phyloP scores from a whole-genome alignment of 2,113 vertebrate genomes.

The Vidua chalybeata region DNA sequence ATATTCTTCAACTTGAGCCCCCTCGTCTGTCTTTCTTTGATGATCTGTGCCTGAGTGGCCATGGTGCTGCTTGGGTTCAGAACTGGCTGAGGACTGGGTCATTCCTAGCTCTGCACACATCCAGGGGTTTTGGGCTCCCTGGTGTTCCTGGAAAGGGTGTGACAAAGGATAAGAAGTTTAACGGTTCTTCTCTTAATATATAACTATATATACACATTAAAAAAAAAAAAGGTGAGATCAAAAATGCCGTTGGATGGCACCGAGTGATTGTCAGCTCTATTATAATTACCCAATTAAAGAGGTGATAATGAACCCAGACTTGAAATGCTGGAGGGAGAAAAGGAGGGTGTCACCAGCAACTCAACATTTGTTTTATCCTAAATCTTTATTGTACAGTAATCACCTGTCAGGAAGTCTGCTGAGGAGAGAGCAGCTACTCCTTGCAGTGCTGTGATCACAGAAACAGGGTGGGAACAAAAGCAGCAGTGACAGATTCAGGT shows the following conservation, averaged over 20 bases:
- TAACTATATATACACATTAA: not conserved
- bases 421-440: not conserved
- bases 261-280: conserved; percentile 49
- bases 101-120: not conserved
- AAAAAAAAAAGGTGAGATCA: not conserved
- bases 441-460: conserved; percentile 36
- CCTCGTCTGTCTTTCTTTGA: not conserved
- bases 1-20: not conserved
- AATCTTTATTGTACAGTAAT: conserved; percentile 53
- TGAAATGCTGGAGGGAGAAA: conserved; percentile 46
- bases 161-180: not conserved
- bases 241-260: conserved; percentile 25
- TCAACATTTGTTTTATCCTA: conserved; percentile 60
- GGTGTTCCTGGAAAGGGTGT: not conserved
- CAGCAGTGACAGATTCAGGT: conserved; percentile 47
- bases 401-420: conserved; percentile 52
- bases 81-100: not conserved
- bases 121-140: not conserved
- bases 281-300: conserved; percentile 68
- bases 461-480: not conserved
- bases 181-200: conserved; percentile 3
- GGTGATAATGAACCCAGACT: conserved; percentile 58
- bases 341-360: conserved; percentile 14
- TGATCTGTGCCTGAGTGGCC: not conserved
- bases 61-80: not conserved